A percentile compares a stretch with the other conserved stretches of the same genome.
Evolutionary conservation across 1,140 invertebrate genomes (phyloP).

Genomic region (Dysdera silvatica): DNA sequence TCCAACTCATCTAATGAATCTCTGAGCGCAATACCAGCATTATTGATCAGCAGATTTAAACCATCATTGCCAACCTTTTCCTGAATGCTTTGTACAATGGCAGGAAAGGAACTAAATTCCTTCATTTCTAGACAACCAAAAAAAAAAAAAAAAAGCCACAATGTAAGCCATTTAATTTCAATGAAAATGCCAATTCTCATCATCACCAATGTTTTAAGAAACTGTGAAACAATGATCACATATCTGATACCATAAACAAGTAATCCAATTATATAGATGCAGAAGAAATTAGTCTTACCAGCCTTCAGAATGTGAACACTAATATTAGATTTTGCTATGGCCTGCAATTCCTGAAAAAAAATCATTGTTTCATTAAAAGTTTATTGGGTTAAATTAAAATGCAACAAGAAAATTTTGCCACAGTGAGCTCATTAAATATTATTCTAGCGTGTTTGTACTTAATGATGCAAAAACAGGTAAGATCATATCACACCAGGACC

Average conservation of each 20-base stretch:
- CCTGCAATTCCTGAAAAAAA: slow-evolving; percentile 11
- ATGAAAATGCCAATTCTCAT: neutral
- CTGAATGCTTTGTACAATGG: slow-evolving; percentile 1
- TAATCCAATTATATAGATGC: neutral
- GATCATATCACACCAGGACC: too few species aligned
- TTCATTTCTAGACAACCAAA: slow-evolving; percentile 21
- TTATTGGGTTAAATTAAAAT: too few species aligned
- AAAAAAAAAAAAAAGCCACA: neutral
- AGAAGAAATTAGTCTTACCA: neutral
- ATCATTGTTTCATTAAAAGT: too few species aligned
- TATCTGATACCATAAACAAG: neutral
- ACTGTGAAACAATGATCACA: neutral
- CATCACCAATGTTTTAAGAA: neutral
- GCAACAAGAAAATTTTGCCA: too few species aligned
- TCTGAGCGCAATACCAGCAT: slow-evolving; percentile 68
- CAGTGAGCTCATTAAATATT: too few species aligned
- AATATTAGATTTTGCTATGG: slow-evolving; percentile 6
- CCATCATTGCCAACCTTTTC: slow-evolving; percentile 55
- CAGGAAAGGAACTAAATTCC: slow-evolving; percentile 52
- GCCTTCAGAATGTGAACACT: slow-evolving; percentile 2
- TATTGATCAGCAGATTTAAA: slow-evolving; percentile 76
- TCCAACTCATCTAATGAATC: slow-evolving; percentile 62
- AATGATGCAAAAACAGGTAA: too few species aligned
- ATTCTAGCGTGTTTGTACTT: too few species aligned
- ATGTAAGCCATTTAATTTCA: neutral